Evolutionary conservation across 2,888 invertebrate species (phyloP), one percentile per base, ranked within the genome.

Genomic region (Parnassius mnemosyne): DNA sequence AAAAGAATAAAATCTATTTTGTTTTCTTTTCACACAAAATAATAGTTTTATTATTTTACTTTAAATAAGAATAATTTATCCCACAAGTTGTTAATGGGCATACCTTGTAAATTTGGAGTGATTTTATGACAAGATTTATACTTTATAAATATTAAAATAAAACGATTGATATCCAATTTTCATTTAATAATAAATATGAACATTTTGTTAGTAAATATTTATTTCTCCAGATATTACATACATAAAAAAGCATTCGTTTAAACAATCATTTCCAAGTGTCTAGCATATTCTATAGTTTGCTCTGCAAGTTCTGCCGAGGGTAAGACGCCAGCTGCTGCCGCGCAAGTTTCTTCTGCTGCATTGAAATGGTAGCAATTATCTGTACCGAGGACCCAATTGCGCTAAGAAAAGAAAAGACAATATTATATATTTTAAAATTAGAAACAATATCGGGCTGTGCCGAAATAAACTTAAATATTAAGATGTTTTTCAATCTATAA

Each of bases 231-330:
- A 52, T 12, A 56, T 47, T 64, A 57, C 43, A 49, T 9, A n/a
- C n/a, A 12, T 13, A 49, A 3, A 49, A 12, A 49, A 9, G 49
- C n/a, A 51, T 25, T 12, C n/a, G 11, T 68, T 93, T 95, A 99
- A 66, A 99, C 99, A 92, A 99, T 99, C 98, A 98, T 99, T 92
- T 99, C 99, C 71, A 99, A 93, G 92, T 99, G 99, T 79, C 96
- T 95, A 3, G 99, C 99, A 87, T 99, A 99, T 81, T 97, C 97
- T 72, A 99, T 96, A 16, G 97, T 97, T 84, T 99, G 97, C 77
- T 97, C 95, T 0, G 98, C 98, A 44, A 99, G 92, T 78, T 98
- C 96, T 43, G 94, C 92, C 9, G 99, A 97, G 0, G 99, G 98
- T 71, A 99, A 94, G 0, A 78, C 73, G 12, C 84, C 88, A 0